These are phyloP conservation scores for Gymnogyps californianus DNA, from an alignment of 2,113 vertebrate genomes.

Conservation along the genomic window DNA sequence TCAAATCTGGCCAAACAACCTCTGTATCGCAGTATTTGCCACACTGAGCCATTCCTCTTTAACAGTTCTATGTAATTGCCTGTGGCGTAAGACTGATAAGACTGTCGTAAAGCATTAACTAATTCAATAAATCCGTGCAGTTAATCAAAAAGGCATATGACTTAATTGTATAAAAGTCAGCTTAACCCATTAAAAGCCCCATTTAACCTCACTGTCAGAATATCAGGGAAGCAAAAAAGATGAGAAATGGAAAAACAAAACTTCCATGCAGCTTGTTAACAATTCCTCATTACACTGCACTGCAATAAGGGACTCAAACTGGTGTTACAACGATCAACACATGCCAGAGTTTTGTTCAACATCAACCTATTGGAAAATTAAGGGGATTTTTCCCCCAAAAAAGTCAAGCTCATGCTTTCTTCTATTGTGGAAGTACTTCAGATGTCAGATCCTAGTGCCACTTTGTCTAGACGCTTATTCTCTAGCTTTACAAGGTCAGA, in stretches of 20 bases:
- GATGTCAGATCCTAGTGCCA: not conserved
- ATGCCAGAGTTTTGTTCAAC: not conserved
- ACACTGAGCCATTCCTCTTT: not conserved
- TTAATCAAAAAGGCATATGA: not conserved
- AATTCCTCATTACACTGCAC: not conserved
- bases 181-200: not conserved
- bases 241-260: not conserved
- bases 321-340: not conserved
- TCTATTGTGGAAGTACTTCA: not conserved
- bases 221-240: not conserved
- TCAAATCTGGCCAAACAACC: no score
- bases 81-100: not conserved
- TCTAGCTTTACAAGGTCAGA: not conserved
- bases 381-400: not conserved
- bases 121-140: not conserved
- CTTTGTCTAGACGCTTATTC: not conserved
- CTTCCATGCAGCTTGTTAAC: not conserved
- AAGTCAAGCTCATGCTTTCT: not conserved
- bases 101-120: not conserved
- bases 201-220: not conserved
- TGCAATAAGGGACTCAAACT: not conserved
- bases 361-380: not conserved
- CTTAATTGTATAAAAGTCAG: not conserved
- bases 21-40: not conserved
- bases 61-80: not conserved